Percentiles rank a stretch among this genome's conserved stretches.
phyloP scores from a whole-genome alignment of 2,113 vertebrate genomes.

The Anoplopoma fimbria region DNA sequence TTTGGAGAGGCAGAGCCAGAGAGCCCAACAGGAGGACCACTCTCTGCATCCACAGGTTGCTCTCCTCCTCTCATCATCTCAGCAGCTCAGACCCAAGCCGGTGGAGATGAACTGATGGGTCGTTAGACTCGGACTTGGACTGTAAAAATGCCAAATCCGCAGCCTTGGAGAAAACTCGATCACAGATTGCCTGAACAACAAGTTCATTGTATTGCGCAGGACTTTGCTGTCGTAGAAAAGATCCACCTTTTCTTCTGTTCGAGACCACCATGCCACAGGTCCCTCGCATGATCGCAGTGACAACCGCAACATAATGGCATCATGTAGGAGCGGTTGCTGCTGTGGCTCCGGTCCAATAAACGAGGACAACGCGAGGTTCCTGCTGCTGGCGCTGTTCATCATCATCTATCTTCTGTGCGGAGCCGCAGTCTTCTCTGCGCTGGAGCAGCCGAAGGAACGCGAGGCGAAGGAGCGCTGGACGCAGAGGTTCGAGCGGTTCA shows the following conservation, averaged over 20 bases:
- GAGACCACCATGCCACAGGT: conserved; percentile 61
- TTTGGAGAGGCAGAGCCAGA: conserved; percentile 56
- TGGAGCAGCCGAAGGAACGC: conserved; percentile 92
- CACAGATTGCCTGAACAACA: background rate
- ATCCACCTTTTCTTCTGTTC: background rate
- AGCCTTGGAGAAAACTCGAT: background rate
- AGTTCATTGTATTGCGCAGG: background rate
- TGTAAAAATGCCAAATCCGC: conserved; percentile 27
- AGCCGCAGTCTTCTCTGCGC: conserved; percentile 94
- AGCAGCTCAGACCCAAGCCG: background rate
- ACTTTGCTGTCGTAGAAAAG: conserved; percentile 27
- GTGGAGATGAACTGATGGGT: conserved; percentile 5
- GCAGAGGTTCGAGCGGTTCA: conserved; percentile 90
- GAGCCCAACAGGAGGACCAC: conserved; percentile 44
- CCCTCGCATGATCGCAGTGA: conserved; percentile 30
- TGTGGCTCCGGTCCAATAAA: conserved; percentile 86
- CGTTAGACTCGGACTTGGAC: background rate
- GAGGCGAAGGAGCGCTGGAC: conserved; percentile 91
- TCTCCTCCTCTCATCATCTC: conserved; percentile 4
- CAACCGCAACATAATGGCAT: conserved; percentile 87
- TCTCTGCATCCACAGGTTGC: conserved; percentile 70
- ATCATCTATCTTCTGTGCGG: conserved; percentile 92
- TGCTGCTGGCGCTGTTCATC: conserved; percentile 91
- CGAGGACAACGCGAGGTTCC: conserved; percentile 94
- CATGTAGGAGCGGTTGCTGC: conserved; percentile 86